Evolutionary conservation across 2,888 invertebrate species (phyloP).

Genomic region (Xanthia togata): DNA sequence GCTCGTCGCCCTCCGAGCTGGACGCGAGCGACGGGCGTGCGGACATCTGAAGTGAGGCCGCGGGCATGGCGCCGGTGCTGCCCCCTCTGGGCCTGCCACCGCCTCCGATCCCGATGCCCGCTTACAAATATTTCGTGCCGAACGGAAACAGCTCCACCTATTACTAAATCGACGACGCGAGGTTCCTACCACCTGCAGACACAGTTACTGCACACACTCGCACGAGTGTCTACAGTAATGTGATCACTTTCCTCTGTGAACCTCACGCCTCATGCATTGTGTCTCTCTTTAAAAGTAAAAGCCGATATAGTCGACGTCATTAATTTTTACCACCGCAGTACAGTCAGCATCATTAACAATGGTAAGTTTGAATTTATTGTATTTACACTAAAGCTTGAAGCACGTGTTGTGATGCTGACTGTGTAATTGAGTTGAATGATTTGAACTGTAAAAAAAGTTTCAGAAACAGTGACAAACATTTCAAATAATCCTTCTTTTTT

Average conservation of each 20-base stretch:
- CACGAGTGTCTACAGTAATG: constrained; percentile 15
- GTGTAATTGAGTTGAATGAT: constrained; percentile 28
- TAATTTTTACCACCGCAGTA: constrained; percentile 65
- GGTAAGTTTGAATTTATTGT: constrained; percentile 53
- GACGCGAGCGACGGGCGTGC: constrained; percentile 91
- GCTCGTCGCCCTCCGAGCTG: constrained; percentile 91
- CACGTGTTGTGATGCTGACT: constrained; percentile 58
- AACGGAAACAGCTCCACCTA: constrained; percentile 86
- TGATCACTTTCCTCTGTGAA: constrained; percentile 33
- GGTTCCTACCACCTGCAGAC: constrained; percentile 51
- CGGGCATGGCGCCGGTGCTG: constrained; percentile 80
- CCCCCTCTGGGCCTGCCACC: constrained; percentile 73
- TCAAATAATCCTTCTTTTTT: constrained; percentile 27
- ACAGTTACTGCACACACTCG: constrained; percentile 30
- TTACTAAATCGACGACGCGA: constrained; percentile 76
- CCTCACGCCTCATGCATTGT: constrained; percentile 50
- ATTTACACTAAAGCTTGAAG: constrained; percentile 58
- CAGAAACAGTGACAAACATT: constrained; percentile 28
- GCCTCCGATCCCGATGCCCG: constrained; percentile 85
- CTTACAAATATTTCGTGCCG: constrained; percentile 86
- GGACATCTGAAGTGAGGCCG: constrained; percentile 89
- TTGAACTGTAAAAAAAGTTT: constrained; percentile 37
- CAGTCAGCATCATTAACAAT: constrained; percentile 57
- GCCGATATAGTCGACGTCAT: constrained; percentile 54
- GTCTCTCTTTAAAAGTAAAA: constrained; percentile 49